Base-by-base conservation (phyloP, 2,888 invertebrate genomes). In the Sphinx pinastri region DNA sequence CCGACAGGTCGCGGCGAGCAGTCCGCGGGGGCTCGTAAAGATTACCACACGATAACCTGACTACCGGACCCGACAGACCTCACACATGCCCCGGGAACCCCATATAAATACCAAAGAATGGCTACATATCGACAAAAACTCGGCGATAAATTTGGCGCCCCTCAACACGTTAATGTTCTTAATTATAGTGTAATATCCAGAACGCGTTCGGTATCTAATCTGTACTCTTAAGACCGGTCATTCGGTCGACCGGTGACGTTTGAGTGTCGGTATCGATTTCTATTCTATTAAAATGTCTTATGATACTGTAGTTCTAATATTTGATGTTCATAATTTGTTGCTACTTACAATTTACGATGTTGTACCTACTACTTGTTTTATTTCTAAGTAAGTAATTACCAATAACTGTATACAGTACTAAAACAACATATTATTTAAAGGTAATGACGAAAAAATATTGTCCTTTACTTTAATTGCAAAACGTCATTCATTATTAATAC, bases 131-230 rank as follows among this genome's bases (percentile, higher is more conserved):
- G 84, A 93, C 89, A 91, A 93, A 93, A 93, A 92, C 88, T 88
- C 90, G 88, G 91, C 93, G 93, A 92, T 93, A 93, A 91, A 93
- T 93, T 93, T 94, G 93, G 93, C 94, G 93, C 94, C 93, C 85
- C 85, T 76, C 81, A 88, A 91, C 91, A 92, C 91, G 92, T 93
- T 90, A 92, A 93, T 89, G 92, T 89, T 88, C 90, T 93, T 94
- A 93, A 93, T 93, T 93, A 92, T 90, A 89, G 88, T 90, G 90
- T 92, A 91, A 93, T 91, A 88, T 91, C 90, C 89, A 88, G 91
- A 83, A 81, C 82, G 84, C 82, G 81, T 88, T 88, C 85, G 79
- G 80, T 92, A 93, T 93, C 93, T 92, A 92, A 92, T 93, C 93
- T 87, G 80, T 83, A 86, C 86, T 90, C 90, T 87, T 88, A 89